Evolutionary conservation across 2,888 invertebrate genomes (phyloP).

Genomic region (Heliothis peltigera): DNA sequence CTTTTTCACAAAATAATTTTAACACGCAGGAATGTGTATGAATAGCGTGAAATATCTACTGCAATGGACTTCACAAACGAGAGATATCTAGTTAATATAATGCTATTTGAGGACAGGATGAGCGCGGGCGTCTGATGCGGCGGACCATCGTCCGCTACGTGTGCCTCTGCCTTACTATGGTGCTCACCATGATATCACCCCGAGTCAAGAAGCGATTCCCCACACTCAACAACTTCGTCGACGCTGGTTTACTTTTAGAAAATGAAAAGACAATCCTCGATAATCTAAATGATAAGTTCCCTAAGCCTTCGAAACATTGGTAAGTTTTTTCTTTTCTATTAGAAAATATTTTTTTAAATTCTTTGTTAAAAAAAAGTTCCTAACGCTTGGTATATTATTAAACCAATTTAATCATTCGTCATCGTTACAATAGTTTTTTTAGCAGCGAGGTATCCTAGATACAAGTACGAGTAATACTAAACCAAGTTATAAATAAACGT

Average conservation of each 20-base stretch:
- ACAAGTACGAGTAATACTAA: no score
- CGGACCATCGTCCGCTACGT: conserved; percentile 95
- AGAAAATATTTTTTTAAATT: neutral
- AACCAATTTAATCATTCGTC: no score
- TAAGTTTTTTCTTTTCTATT: conserved; percentile 66
- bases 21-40: neutral
- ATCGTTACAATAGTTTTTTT: no score
- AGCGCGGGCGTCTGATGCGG: conserved; percentile 94
- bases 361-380: no score
- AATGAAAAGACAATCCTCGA: conserved; percentile 95
- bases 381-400: no score
- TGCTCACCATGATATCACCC: conserved; percentile 95
- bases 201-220: conserved; percentile 97
- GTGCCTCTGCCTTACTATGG: conserved; percentile 96
- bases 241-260: conserved; percentile 94
- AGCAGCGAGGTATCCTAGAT: no score
- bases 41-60: conserved; percentile 11
- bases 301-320: conserved; percentile 97
- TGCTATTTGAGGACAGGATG: conserved; percentile 90
- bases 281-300: conserved; percentile 94
- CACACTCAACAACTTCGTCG: conserved; percentile 94
- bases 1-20: neutral
- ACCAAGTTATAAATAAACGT: neutral
- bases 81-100: conserved; percentile 54
- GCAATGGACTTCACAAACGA: conserved; percentile 18